These are phyloP conservation scores for Ganaspis sp. DNA, from an alignment of 1,140 invertebrate species.

Conservation along the genomic window DNA sequence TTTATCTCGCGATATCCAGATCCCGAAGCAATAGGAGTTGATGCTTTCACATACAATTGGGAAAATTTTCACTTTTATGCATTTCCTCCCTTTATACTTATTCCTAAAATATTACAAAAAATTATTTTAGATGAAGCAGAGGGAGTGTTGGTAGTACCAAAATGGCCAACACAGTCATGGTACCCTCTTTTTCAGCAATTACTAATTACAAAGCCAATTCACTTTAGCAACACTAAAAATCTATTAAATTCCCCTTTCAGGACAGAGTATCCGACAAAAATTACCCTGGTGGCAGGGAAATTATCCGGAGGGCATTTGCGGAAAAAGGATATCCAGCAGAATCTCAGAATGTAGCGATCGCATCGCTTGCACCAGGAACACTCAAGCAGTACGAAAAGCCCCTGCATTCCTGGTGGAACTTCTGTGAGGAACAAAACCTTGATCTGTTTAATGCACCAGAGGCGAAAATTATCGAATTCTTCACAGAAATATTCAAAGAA, in stretches of 20 bases:
- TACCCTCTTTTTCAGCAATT: neutral
- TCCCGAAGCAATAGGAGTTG: constrained; percentile 8
- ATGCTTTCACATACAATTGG: constrained; percentile 31
- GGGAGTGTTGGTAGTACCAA: neutral
- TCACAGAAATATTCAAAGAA: neutral
- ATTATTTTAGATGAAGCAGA: neutral
- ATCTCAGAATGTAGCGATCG: neutral
- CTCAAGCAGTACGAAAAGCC: neutral
- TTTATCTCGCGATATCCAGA: constrained; percentile 28
- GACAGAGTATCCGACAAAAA: neutral
- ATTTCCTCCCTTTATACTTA: no score
- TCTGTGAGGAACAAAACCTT: neutral
- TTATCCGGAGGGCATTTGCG: neutral
- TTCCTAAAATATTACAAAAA: neutral
- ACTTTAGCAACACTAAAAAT: neutral
- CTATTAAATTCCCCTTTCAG: neutral
- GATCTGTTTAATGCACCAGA: neutral
- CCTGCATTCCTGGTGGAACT: neutral
- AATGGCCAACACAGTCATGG: neutral
- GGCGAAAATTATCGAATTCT: neutral
- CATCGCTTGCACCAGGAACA: neutral
- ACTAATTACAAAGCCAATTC: neutral
- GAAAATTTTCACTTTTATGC: no score
- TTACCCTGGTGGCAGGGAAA: neutral
- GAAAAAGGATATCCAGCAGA: neutral